Evolutionary conservation across 1,140 invertebrate genomes (phyloP), one percentile per base, ranked within the genome.

Genomic region (Drosophila lacteicornis): DNA sequence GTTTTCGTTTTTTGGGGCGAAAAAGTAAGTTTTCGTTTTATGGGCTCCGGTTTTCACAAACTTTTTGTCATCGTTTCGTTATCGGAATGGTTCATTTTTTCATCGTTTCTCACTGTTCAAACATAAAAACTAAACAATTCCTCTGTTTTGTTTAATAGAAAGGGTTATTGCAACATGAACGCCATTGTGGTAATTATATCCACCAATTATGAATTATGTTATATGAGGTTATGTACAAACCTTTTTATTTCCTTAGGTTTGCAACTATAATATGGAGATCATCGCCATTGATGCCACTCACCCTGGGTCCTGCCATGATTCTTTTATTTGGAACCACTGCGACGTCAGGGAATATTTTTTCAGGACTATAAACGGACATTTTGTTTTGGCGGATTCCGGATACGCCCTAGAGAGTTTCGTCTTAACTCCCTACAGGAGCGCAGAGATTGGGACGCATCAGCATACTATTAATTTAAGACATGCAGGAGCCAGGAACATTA

Each of bases 261-360:
- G 53, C 30, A 66, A 67, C 8, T 36, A 33, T 12, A 47, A 63
- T 13, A 63, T 63, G 68, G 50, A 70, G n/a, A 56, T 70, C 12
- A 1, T 43, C 4, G 69, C 42, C 4, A 36, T 71, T 33, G 42
- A 57, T 56, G 50, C 36, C 22, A 65, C 36, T 6, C 33, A 65
- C 25, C 60, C 33, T 3, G 55, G 53, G 11, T 51, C 47, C 6
- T 69, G 46, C 25, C 49, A 17, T 13, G 49, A 63, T 36, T 43
- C 42, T n/a, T 61, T 50, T 51, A 45, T 63, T 19, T 69, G 57
- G 50, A 19, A 42, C 12, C 17, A n/a, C 12, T 42, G n/a, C 27
- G 11, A 17, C 5, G 45, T 30, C 3, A 67, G 43, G 2, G 33
- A 66, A 17, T 40, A 57, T 27, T 36, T 57, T 40, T 40, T 13